Percentiles rank a stretch among this genome's conserved stretches.
These are phyloP conservation scores for Pogonocichla stellata DNA, from an alignment of 2,113 vertebrate species.

Conservation along the genomic window DNA sequence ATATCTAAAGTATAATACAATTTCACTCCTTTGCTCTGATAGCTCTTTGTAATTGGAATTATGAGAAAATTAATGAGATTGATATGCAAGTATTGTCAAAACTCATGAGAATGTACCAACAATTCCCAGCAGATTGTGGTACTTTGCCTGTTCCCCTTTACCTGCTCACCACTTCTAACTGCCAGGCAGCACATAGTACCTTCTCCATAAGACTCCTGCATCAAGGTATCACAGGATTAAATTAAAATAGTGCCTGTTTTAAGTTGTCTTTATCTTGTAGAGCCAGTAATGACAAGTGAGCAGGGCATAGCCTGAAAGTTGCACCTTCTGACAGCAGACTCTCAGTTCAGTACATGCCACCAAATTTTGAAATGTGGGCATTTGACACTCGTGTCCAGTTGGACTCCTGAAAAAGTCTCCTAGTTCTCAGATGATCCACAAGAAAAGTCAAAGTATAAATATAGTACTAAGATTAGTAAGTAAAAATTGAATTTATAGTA, in stretches of 20 bases:
- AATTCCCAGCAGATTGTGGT: neutral
- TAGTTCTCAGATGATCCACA: neutral
- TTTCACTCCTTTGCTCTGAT: neutral
- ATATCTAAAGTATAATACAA: neutral
- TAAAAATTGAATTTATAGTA: neutral
- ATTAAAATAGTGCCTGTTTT: neutral
- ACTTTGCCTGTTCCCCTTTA: neutral
- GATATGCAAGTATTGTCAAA: neutral
- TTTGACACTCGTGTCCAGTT: neutral
- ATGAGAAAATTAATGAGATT: neutral
- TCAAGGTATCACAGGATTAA: neutral
- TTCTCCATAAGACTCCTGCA: neutral
- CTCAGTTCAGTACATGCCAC: neutral
- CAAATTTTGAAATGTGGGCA: neutral
- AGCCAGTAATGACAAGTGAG: neutral
- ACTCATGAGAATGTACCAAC: neutral
- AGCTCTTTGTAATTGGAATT: neutral
- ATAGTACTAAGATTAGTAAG: neutral
- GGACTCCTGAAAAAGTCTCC: neutral
- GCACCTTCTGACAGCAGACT: neutral
- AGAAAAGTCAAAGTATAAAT: neutral
- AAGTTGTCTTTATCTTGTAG: fast-evolving
- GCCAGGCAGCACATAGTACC: neutral
- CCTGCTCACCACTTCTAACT: neutral
- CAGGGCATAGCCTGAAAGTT: neutral